These are phyloP conservation scores for Carassius auratus DNA, from an alignment of 2,113 vertebrate genomes.

Conservation along the genomic window DNA sequence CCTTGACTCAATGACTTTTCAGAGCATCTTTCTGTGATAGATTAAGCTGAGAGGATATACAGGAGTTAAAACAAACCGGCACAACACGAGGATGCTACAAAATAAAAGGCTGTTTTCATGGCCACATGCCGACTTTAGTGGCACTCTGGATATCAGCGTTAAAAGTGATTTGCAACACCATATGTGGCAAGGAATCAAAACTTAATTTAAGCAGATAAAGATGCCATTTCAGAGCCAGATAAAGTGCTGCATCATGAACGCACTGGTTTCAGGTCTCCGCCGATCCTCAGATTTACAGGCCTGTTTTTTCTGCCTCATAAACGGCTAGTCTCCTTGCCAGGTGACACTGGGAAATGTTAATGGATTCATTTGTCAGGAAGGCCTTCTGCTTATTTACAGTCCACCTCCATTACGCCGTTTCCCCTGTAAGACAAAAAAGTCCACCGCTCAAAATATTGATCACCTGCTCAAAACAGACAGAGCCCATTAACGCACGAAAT, in stretches of 20 bases:
- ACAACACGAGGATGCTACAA: slow-evolving; percentile 60
- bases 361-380: slow-evolving; percentile 84
- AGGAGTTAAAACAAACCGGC: slow-evolving; percentile 50
- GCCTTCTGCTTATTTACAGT: slow-evolving; percentile 80
- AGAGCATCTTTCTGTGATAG: slow-evolving; percentile 46
- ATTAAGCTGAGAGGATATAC: slow-evolving; percentile 44
- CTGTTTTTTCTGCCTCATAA: slow-evolving; percentile 79
- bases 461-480: slow-evolving; percentile 66
- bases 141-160: slow-evolving; percentile 79
- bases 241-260: slow-evolving; percentile 80
- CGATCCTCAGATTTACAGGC: slow-evolving; percentile 79
- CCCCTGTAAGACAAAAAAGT: slow-evolving; percentile 64
- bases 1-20: slow-evolving; percentile 57
- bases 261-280: slow-evolving; percentile 68
- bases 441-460: slow-evolving; percentile 76
- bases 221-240: slow-evolving; percentile 81
- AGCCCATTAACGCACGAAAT: slow-evolving; percentile 45
- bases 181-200: slow-evolving; percentile 86
- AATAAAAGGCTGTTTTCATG: slow-evolving; percentile 71
- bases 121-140: slow-evolving; percentile 77
- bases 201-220: slow-evolving; percentile 86
- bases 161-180: slow-evolving; percentile 83
- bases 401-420: slow-evolving; percentile 73
- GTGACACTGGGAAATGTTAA: slow-evolving; percentile 83
- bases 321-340: slow-evolving; percentile 78